These are phyloP conservation scores for Sweltsa coloradensis DNA, from an alignment of 1,140 invertebrate species.

Conservation along the genomic window DNA sequence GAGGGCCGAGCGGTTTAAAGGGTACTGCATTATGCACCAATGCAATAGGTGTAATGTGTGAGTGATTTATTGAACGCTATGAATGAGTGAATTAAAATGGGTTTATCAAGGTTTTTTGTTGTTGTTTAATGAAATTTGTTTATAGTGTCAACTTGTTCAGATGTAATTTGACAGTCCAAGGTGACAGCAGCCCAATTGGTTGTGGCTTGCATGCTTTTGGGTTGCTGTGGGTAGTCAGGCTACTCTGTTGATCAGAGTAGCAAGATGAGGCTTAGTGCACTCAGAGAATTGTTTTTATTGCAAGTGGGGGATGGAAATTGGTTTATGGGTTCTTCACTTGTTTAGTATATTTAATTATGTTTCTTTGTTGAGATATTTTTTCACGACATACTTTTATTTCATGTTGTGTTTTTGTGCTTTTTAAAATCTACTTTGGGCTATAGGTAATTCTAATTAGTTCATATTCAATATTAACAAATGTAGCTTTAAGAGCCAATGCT, in stretches of 20 bases:
- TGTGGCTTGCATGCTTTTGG: conserved; percentile 1
- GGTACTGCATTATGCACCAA: background rate
- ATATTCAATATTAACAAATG: no score
- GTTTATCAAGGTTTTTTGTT: conserved; percentile 5
- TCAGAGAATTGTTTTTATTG: conserved; percentile 7
- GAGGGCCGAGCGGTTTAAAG: no score
- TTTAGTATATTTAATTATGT: conserved; percentile 9
- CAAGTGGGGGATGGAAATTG: conserved; percentile 12
- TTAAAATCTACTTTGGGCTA: conserved; percentile 9
- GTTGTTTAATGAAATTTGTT: background rate
- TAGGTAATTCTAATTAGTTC: conserved; percentile 9
- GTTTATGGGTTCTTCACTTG: conserved; percentile 12
- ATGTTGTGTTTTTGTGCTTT: conserved; percentile 5
- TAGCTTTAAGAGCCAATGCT: conserved; percentile 11
- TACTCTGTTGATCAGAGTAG: conserved; percentile 6
- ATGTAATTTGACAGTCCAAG: conserved; percentile 2
- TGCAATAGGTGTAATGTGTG: background rate
- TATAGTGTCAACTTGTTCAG: background rate
- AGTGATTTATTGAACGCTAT: no score
- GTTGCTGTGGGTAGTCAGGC: background rate
- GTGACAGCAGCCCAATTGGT: background rate
- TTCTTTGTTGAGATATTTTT: conserved; percentile 11
- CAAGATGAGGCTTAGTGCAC: conserved; percentile 2
- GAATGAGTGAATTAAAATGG: background rate
- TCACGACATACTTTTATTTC: conserved; percentile 2